These are phyloP conservation scores for Petromus typicus DNA, from an alignment of 2,113 vertebrate genomes.

Conservation along the genomic window DNA sequence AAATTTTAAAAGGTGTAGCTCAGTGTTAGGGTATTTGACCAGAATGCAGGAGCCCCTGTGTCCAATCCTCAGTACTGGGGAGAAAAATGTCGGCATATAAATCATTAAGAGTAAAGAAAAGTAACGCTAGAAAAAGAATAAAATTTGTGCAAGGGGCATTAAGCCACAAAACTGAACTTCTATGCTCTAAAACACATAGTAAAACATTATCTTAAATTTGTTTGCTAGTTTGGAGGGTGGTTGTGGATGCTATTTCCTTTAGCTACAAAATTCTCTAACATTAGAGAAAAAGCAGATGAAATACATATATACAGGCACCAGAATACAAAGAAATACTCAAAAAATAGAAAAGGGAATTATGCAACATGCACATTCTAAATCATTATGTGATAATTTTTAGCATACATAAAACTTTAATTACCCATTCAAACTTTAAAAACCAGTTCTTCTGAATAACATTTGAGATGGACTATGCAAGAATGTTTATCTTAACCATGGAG, in stretches of 20 bases:
- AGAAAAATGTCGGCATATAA: not conserved
- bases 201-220: not conserved
- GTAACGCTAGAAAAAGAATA: not conserved
- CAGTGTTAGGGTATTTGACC: not conserved
- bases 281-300: slow-evolving; percentile 29
- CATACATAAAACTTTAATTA: slow-evolving; percentile 68
- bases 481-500: slow-evolving; percentile 41
- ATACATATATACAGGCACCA: not conserved
- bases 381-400: slow-evolving; percentile 65
- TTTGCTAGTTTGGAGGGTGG: not conserved
- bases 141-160: not conserved
- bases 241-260: not conserved
- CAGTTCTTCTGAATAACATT: slow-evolving; percentile 49
- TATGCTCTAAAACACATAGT: not conserved
- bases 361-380: slow-evolving; percentile 52
- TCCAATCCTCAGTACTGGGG: not conserved
- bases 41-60: not conserved
- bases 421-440: slow-evolving; percentile 48
- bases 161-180: not conserved
- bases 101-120: not conserved
- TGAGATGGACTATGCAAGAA: slow-evolving; percentile 45
- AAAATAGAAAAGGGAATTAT: slow-evolving; percentile 44
- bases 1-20: not conserved
- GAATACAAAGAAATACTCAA: slow-evolving; percentile 53
- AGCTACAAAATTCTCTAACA: slow-evolving; percentile 1